Evolutionary conservation across 2,797 vertebrate species (phyloP).

Genomic region (Enteromius unitaeniatus): DNA sequence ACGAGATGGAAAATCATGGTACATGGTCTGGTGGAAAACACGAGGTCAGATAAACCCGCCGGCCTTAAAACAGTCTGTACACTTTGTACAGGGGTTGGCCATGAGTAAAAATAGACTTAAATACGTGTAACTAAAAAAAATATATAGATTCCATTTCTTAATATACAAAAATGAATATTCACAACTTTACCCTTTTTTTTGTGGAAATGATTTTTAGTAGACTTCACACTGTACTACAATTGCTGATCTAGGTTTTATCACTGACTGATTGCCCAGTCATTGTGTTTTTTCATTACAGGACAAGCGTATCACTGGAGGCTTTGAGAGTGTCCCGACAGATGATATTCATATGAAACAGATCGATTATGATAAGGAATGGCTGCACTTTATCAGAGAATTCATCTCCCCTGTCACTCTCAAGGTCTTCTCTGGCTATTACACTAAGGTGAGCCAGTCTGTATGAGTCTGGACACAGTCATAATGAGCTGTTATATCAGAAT

Average conservation of each 20-base stretch:
- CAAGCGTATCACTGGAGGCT: slow-evolving; percentile 92
- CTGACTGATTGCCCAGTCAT: background rate
- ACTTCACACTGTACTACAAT: background rate
- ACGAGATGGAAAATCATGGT: slow-evolving; percentile 95
- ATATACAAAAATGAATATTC: background rate
- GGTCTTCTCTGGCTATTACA: slow-evolving; percentile 97
- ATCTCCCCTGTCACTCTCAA: slow-evolving; percentile 95
- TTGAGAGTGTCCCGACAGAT: slow-evolving; percentile 96
- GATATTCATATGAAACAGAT: slow-evolving; percentile 99
- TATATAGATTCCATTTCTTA: background rate
- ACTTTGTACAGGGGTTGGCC: slow-evolving; percentile 11
- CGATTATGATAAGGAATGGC: slow-evolving; percentile 91
- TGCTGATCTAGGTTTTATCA: background rate
- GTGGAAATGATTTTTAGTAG: background rate
- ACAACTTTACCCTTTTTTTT: background rate
- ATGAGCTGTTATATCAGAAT: background rate
- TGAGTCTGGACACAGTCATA: slow-evolving; percentile 3
- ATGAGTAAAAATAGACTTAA: background rate
- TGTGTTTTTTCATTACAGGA: slow-evolving; percentile 80
- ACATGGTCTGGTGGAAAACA: slow-evolving; percentile 94
- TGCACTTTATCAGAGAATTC: slow-evolving; percentile 96
- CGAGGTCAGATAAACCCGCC: slow-evolving; percentile 80
- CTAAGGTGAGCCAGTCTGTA: slow-evolving; percentile 80
- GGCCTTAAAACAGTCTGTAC: slow-evolving; percentile 18
- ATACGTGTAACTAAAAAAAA: background rate